These are phyloP conservation scores for Apogon talboti DNA, from an alignment of 2,797 vertebrate genomes.

Conservation along the genomic window DNA sequence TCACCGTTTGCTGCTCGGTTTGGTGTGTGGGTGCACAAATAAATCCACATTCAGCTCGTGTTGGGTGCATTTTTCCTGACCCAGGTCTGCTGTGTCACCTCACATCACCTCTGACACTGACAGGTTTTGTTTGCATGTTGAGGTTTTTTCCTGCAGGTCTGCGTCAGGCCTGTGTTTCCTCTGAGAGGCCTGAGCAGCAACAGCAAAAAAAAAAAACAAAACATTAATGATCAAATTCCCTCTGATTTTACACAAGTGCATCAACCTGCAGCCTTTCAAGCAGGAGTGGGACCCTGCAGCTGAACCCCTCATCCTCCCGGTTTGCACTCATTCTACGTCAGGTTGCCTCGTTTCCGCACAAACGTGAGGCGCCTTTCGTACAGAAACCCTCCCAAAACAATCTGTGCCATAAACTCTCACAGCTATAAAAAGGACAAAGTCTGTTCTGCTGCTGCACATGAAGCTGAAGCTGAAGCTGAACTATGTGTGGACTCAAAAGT, in stretches of 20 bases:
- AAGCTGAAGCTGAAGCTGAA: neutral
- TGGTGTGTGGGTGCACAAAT: neutral
- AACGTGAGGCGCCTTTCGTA: neutral
- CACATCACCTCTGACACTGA: constrained; percentile 48
- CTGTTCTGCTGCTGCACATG: neutral
- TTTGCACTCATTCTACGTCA: neutral
- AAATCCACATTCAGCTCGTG: neutral
- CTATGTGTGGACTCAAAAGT: constrained; percentile 10
- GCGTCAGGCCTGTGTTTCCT: constrained; percentile 25
- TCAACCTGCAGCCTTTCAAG: neutral
- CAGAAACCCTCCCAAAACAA: neutral
- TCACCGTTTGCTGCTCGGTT: neutral
- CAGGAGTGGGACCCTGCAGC: neutral
- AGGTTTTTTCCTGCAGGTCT: neutral
- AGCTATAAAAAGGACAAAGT: neutral
- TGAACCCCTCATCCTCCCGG: neutral
- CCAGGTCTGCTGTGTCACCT: constrained; percentile 47
- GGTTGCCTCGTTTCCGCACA: neutral
- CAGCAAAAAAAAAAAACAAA: neutral
- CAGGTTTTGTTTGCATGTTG: neutral
- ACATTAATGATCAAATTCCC: constrained; percentile 3
- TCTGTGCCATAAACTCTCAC: neutral
- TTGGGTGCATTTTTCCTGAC: neutral
- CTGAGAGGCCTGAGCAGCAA: constrained; percentile 26
- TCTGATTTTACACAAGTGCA: neutral